phyloP scores from a whole-genome alignment of 2,797 vertebrate species.

The Rhincodon typus region DNA sequence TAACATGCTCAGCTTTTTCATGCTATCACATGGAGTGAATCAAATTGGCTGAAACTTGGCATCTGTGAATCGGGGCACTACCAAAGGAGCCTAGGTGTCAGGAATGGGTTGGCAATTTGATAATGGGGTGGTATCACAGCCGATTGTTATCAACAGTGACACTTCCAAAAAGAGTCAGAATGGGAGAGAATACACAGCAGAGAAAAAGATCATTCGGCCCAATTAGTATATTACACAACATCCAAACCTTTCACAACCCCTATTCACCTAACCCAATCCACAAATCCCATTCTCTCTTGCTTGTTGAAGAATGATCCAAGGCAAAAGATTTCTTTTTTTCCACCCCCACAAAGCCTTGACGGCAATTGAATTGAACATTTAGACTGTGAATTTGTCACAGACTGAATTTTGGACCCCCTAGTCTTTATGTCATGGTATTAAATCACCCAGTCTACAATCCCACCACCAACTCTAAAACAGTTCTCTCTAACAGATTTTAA shows the following conservation, averaged over 20 bases:
- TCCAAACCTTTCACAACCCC: background rate
- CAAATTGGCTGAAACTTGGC: too few species aligned
- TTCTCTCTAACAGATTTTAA: background rate
- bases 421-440: background rate
- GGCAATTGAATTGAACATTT: background rate
- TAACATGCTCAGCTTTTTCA: too few species aligned
- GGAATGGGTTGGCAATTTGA: background rate
- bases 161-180: background rate
- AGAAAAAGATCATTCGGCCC: background rate
- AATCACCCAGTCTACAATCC: background rate
- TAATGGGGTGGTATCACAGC: background rate
- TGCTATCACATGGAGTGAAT: too few species aligned
- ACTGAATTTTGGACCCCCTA: background rate
- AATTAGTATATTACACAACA: background rate
- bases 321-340: background rate
- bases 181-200: background rate
- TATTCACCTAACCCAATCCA: background rate
- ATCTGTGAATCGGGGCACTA: too few species aligned
- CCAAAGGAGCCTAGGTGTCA: background rate
- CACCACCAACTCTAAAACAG: background rate
- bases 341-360: background rate
- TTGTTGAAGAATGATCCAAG: background rate
- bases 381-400: background rate
- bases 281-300: background rate
- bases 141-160: background rate